Evolutionary conservation across 2,888 invertebrate species (phyloP).

Genomic region (Cotesia congregata): DNA sequence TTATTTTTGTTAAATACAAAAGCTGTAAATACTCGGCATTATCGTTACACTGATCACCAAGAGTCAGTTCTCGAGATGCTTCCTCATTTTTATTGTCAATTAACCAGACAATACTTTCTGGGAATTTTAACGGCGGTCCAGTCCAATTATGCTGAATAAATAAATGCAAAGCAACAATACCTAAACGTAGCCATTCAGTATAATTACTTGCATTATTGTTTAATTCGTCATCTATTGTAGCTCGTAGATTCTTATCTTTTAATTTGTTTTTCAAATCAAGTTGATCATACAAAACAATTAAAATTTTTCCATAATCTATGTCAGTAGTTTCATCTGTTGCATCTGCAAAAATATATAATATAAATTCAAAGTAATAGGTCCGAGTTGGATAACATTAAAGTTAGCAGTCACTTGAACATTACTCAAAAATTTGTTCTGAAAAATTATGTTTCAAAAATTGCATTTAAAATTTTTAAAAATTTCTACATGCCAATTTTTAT

Average conservation of each 20-base stretch:
- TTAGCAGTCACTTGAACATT: too few relatives aligned
- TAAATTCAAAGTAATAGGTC: too few relatives aligned
- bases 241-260: conserved; percentile 12
- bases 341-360: background rate
- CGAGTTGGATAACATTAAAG: too few relatives aligned
- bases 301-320: conserved; percentile 19
- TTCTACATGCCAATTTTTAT: too few relatives aligned
- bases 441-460: too few relatives aligned
- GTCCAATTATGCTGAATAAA: conserved; percentile 89
- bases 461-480: too few relatives aligned
- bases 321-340: background rate
- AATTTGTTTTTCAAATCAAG: conserved; percentile 5
- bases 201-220: conserved; percentile 13
- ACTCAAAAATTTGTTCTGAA: too few relatives aligned
- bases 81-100: conserved; percentile 49
- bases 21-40: conserved; percentile 60
- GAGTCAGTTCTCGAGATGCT: conserved; percentile 62
- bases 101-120: conserved; percentile 59
- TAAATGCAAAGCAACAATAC: conserved; percentile 77
- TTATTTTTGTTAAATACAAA: conserved; percentile 68
- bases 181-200: conserved; percentile 72
- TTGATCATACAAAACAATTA: conserved; percentile 25
- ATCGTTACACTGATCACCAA: conserved; percentile 66
- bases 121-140: conserved; percentile 75
- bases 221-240: conserved; percentile 21